phyloP scores from a whole-genome alignment of 2,888 invertebrate genomes.

The Lithophane ornitopus region DNA sequence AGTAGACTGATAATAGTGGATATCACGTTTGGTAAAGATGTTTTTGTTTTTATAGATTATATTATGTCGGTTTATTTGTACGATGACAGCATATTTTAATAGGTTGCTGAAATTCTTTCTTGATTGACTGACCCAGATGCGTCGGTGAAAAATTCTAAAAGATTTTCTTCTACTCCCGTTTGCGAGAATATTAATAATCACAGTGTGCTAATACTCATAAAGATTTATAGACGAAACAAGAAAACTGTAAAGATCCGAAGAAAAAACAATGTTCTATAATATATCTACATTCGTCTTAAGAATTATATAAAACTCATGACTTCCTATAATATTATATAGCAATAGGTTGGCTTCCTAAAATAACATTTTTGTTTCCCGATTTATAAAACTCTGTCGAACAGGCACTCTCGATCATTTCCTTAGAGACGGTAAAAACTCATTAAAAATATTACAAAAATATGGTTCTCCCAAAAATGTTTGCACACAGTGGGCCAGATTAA shows the following conservation, averaged over 20 bases:
- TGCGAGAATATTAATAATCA: conserved; percentile 8
- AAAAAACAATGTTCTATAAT: neutral
- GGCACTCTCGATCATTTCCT: conserved; percentile 65
- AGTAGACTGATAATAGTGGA: conserved; percentile 33
- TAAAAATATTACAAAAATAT: conserved; percentile 65
- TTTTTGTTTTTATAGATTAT: too few species aligned
- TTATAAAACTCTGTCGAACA: conserved; percentile 55
- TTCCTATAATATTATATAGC: neutral
- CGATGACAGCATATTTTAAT: too few species aligned
- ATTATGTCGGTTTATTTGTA: neutral
- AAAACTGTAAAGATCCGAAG: neutral
- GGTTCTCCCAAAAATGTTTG: conserved; percentile 42
- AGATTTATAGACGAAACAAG: conserved; percentile 1
- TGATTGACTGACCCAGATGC: neutral
- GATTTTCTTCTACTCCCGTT: conserved; percentile 6
- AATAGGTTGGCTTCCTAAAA: conserved; percentile 20
- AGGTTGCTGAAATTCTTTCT: neutral
- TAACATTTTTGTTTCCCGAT: conserved; percentile 47
- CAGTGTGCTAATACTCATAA: conserved; percentile 1
- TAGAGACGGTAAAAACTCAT: conserved; percentile 63
- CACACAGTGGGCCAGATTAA: conserved; percentile 48
- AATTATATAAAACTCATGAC: neutral
- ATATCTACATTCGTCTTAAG: neutral
- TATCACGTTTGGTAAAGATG: conserved; percentile 8
- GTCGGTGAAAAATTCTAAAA: neutral